phyloP scores from a whole-genome alignment of 2,888 invertebrate species.

The Marasmarcha lunaedactyla region DNA sequence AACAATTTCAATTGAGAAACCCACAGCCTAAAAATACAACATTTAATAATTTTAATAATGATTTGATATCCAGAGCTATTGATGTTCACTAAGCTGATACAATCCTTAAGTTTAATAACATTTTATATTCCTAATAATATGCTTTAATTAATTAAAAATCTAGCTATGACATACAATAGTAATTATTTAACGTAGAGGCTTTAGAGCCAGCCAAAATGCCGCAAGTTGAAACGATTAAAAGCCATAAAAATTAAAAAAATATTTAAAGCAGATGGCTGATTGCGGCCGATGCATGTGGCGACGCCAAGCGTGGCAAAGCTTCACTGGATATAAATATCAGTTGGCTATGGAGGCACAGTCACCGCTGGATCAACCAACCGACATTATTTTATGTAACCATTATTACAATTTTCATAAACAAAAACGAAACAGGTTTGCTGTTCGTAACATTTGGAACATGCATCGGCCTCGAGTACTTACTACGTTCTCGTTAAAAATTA shows the following conservation, averaged over 20 bases:
- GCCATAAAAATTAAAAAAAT: slow-evolving; percentile 11
- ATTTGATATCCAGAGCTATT: slow-evolving; percentile 67
- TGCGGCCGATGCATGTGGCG: not conserved
- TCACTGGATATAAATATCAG: not conserved
- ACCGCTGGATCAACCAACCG: too few relatives aligned
- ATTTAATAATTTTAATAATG: slow-evolving; percentile 68
- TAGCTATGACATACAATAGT: slow-evolving; percentile 68
- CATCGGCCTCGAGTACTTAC: slow-evolving; percentile 16
- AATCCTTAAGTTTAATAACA: slow-evolving; percentile 67
- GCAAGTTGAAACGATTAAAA: slow-evolving; percentile 24
- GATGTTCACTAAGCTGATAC: slow-evolving; percentile 71
- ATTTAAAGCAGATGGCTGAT: not conserved
- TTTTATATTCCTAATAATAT: slow-evolving; percentile 67
- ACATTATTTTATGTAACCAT: not conserved
- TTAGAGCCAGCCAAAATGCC: slow-evolving; percentile 29
- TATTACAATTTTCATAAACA: not conserved
- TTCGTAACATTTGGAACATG: not conserved
- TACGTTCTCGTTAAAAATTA: slow-evolving; percentile 10
- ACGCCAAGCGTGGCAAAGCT: too few relatives aligned
- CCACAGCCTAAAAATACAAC: slow-evolving; percentile 45
- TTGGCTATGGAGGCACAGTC: not conserved
- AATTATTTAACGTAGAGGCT: slow-evolving; percentile 37
- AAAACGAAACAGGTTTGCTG: not conserved
- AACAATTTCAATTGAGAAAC: too few relatives aligned
- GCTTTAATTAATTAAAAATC: slow-evolving; percentile 68